A percentile compares a stretch with the other conserved stretches of the same genome.
phyloP scores from a whole-genome alignment of 53 echinoderm and acorn worm species.

The Astropecten irregularis region DNA sequence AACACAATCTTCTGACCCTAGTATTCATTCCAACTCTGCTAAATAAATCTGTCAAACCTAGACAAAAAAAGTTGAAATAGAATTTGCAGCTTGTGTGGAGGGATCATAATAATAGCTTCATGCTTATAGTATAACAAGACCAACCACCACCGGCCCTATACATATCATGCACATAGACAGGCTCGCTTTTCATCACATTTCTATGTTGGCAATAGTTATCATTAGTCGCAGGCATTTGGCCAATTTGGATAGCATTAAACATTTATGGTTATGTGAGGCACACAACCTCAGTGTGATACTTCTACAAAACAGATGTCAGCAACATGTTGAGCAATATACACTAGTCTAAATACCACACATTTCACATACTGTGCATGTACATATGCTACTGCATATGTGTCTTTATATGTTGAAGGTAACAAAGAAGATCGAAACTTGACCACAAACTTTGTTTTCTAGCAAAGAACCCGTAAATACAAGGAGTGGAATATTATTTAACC shows the following conservation, averaged over 20 bases:
- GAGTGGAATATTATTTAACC: too few relatives aligned
- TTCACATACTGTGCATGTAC: too few relatives aligned
- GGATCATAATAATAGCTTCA: neutral
- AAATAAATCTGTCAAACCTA: conserved; percentile 39
- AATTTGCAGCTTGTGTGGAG: neutral
- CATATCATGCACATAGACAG: neutral
- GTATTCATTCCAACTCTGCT: neutral
- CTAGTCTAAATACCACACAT: too few relatives aligned
- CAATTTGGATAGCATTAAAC: conserved; percentile 54
- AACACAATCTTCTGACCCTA: neutral
- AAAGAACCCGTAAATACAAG: too few relatives aligned
- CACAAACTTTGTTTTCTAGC: too few relatives aligned
- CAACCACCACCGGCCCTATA: too few relatives aligned
- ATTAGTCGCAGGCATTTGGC: conserved; percentile 31
- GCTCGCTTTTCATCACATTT: conserved; percentile 38
- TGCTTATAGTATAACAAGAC: too few relatives aligned
- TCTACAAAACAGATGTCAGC: conserved; percentile 46
- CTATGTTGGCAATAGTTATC: conserved; percentile 6
- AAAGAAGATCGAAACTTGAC: too few relatives aligned
- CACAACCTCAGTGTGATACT: neutral
- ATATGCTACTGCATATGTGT: too few relatives aligned
- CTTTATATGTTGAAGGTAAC: too few relatives aligned
- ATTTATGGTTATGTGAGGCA: conserved; percentile 43
- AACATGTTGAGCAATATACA: conserved; percentile 35
- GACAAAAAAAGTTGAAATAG: neutral